Evolutionary conservation across 53 echinoderm and acorn worm genomes (phyloP), one percentile per base, ranked within the genome.

Genomic region (Hippasteria phrygiana): DNA sequence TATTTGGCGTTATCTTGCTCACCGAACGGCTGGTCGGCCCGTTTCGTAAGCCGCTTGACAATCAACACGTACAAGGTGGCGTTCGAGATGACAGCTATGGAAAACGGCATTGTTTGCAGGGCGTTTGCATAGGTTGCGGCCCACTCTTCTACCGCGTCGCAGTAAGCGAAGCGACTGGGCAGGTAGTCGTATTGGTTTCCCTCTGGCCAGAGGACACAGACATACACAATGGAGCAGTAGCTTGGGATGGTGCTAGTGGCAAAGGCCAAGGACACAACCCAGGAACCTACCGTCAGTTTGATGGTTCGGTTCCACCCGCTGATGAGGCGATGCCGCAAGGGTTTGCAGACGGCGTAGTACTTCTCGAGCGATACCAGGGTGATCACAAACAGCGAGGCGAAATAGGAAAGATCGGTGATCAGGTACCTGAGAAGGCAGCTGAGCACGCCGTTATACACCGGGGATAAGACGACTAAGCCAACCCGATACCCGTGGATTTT

Each of bases 301-400:
- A 91, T 36, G 2, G 94, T 88, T 13, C 94, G 92, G 22, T 75
- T 40, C 43, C 87, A 71, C 22, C 91, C 87, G 69, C 43, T 87
- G 69, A 93, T 36, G 17, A 88, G 26, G 5, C 91, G 92, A 26
- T 93, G 93, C 42, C 63, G 80, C 28, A 93, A 63, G 2, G 96
- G 96, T 32, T 69, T 77, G 53, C 93, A 94, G 26, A 96, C 90
- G 9, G 94, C 96, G 69, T 91, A 91, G 73, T 91, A 96, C 55
- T 93, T 95, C 86, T 96, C 96, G 0, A 93, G 35, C 5, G 96
- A 90, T 7, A 96, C 94, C 64, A 95, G 89, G 4, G 87, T 93
- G 22, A 96, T 77, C 10, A 93, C 67, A 56, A 93, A 92, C 56
- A 93, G 84, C 14, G 94, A 93, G 1, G 87, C 93, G 45, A 88